A percentile compares a stretch with the other conserved stretches of the same genome.
Conservation (phyloP, 2,113 vertebrate species). For the Rhizomys pruinosus region DNA sequence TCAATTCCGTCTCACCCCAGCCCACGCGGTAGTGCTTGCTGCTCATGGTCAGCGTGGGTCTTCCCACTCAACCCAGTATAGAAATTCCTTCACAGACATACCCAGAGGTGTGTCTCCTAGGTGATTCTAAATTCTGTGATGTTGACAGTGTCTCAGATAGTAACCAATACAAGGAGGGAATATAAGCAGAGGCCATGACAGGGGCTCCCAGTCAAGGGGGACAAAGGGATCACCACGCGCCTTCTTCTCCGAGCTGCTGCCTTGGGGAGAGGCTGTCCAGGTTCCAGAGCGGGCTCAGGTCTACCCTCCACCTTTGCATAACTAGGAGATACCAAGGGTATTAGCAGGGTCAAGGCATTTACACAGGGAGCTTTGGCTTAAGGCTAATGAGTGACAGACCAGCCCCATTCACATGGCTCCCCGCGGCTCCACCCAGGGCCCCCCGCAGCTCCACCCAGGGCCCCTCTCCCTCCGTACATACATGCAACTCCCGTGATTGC, state of each 20-base stretch:
- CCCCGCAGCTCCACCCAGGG: accelerated
- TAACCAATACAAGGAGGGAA: background rate
- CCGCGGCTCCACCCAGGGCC: accelerated
- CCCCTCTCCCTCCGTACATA: accelerated
- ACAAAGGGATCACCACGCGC: too few species aligned
- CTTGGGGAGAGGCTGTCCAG: background rate
- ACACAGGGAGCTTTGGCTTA: background rate
- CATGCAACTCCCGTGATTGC: slow-evolving; percentile 30
- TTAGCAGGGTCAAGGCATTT: background rate
- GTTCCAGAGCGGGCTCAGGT: background rate
- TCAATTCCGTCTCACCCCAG: background rate
- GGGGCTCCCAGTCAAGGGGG: background rate
- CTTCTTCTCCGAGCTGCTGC: background rate
- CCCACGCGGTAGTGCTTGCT: background rate
- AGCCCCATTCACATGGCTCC: accelerated
- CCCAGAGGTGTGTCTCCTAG: background rate
- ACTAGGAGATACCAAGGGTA: background rate
- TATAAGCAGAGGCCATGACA: background rate
- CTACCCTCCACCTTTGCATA: background rate
- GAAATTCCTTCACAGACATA: background rate
- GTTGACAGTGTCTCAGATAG: background rate
- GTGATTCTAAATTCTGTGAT: background rate
- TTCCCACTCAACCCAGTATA: background rate
- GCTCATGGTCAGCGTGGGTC: background rate
- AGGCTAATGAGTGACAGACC: background rate